Base-by-base conservation (phyloP, 1,140 invertebrate genomes). In the Ooceraea biroi region DNA sequence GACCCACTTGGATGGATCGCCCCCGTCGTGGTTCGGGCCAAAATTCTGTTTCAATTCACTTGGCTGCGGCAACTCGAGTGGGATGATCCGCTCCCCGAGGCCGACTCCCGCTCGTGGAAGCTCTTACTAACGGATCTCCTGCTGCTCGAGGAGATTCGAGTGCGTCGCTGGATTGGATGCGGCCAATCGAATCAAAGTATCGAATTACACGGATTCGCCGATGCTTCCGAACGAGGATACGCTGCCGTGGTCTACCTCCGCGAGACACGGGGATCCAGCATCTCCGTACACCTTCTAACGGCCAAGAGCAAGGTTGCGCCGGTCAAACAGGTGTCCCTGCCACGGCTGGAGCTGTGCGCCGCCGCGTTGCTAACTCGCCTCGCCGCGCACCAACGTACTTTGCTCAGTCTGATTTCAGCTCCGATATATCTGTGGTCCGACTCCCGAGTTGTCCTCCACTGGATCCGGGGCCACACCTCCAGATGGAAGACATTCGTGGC, bases 401-500 rank as follows among this genome's bases (percentile, higher is more conserved):
- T n/a, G n/a, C 7, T 48, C 2, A 19, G 19, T 14, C 1, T 48
- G 17, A 17, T 2, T 2, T 5, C 3, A 19, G 30, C 30, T 10
- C 30, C 60, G 7, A 0, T 73, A 3, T 3, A 46, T 1, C 41
- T 74, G 0, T 74, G 72, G 72, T 25, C 52, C 0, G 72, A 74
- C n/a, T 58, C 36, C 7, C 36, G 2, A 7, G 17, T 22, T 19
- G 22, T 57, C 5, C 55, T 74, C 0, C 3, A 30, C 22, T 74
- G 57, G 72, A 58, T 74, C 0, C 72, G 12, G 48, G 57, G 72
- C 0, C 30, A 58, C 19, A 1, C 72, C 0, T 41, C 55, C 0
- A 30, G 55, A 0, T 74, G 72, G 83, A 63, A 87, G 30, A 82
- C 80, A 17, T 92, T 84, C 63, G 88, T 91, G 2, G 72, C 78